These are phyloP conservation scores for Mormyrus lacerda DNA, from an alignment of 2,113 vertebrate species.

Conservation along the genomic window DNA sequence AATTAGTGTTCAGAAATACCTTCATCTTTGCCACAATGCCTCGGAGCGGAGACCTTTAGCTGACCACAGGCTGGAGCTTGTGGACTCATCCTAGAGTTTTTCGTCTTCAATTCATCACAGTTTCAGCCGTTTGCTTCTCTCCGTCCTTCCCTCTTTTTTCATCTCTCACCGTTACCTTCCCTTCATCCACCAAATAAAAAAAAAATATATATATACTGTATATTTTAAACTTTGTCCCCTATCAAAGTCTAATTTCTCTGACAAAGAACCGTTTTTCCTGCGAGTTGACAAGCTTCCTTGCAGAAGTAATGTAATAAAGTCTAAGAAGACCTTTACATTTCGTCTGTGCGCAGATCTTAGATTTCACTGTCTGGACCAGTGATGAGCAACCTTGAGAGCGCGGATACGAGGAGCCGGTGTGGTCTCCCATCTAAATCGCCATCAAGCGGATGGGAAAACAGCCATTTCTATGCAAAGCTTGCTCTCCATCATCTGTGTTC, in stretches of 20 bases:
- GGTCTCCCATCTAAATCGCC: constrained; percentile 9
- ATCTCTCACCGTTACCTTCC: not conserved
- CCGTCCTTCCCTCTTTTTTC: not conserved
- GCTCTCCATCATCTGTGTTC: not conserved
- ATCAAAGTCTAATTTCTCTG: not conserved
- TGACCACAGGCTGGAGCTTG: not conserved
- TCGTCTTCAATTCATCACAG: not conserved
- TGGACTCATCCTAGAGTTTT: not conserved
- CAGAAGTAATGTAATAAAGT: not conserved
- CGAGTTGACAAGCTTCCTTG: not conserved
- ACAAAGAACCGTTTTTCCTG: not conserved
- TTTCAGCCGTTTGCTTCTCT: not conserved
- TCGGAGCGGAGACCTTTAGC: not conserved
- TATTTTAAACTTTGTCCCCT: not conserved
- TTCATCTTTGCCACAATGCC: not conserved
- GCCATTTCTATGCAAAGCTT: not conserved
- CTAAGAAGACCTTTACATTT: not conserved
- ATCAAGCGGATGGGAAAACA: constrained; percentile 1
- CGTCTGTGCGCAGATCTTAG: not conserved
- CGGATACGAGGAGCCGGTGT: not conserved
- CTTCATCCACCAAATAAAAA: not conserved
- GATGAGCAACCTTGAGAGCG: not conserved
- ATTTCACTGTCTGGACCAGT: too few species aligned
- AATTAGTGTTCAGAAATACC: not conserved
- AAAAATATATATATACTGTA: not conserved